Base-by-base conservation (phyloP, 2,888 invertebrate genomes). In the Patella ulyssiponensis region DNA sequence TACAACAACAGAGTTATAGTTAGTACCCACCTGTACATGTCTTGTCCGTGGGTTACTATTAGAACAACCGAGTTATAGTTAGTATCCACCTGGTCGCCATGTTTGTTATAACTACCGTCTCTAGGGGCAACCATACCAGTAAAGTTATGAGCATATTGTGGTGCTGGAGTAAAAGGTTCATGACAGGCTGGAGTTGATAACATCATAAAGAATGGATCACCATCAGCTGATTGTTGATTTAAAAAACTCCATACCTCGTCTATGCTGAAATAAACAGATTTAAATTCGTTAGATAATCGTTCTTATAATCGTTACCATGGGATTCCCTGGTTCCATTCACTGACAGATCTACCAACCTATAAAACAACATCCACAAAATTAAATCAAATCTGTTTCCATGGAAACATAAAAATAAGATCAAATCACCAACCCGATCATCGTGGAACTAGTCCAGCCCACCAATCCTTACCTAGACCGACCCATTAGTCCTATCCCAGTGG, bases 101-200 rank as follows among this genome's bases (percentile, higher is more conserved):
- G n/a, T n/a, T n/a, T n/a, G 2, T 27, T 27, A 27, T 27, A 27
- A 27, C 27, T 27, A 27, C 95, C 95, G 74, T 94, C 94, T 79
- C 94, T 93, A 3, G 94, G 93, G 44, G 92, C 96, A 69, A 93
- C 94, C 1, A 93, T 91, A 73, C 94, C 93, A 1, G 93, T 91
- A 91, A 94, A 97, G 4, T 87, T 90, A 74, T 93, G 93, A 56
- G 91, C 90, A 90, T 97, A 96, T 64, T 96, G 93, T 0, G 94
- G 93, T 1, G 96, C 96, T 4, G 97, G 95, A 0, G 95, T 96
- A 90, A 95, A 97, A 0, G 98, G 97, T 71, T 94, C 94, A 92
- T 98, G 98, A 3, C 96, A 95, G 0, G 97, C 96, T 51, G 97
- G 97, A 0, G 96, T 95, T 0, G 97, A 94, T 85, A 96, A 94